phyloP scores from a whole-genome alignment of 2,797 vertebrate genomes.

The Amazona finschi region DNA sequence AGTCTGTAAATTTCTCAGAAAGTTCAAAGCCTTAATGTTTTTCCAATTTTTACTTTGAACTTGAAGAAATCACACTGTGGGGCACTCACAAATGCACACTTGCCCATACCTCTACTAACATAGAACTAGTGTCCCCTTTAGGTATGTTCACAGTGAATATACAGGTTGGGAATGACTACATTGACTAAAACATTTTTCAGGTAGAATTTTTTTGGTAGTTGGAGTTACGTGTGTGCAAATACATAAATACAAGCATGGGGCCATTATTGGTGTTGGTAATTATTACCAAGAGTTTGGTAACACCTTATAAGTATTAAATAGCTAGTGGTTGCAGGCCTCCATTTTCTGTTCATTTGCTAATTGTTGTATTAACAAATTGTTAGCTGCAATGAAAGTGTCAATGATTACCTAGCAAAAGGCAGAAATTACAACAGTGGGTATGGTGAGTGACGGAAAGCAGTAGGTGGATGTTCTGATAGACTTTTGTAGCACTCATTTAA shows the following conservation, averaged over 20 bases:
- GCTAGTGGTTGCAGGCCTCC: neutral
- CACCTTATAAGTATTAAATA: neutral
- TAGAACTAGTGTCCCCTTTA: accelerated
- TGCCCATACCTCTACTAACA: neutral
- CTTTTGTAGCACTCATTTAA: neutral
- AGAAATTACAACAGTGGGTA: neutral
- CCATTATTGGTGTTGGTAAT: neutral
- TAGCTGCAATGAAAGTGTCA: neutral
- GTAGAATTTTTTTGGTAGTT: neutral
- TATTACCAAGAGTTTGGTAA: neutral
- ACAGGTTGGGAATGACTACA: neutral
- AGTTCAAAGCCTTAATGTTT: neutral
- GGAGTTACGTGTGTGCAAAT: neutral
- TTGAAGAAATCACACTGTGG: neutral
- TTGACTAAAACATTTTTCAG: neutral
- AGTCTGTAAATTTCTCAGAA: neutral
- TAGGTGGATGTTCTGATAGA: neutral
- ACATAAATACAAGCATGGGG: neutral
- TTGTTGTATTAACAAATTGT: neutral
- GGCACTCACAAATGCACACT: neutral
- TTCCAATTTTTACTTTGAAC: neutral
- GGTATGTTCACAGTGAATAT: neutral
- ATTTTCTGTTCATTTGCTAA: neutral
- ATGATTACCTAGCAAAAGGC: neutral
- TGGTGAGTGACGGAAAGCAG: neutral